A percentile compares a stretch with the other conserved stretches of the same genome.
These are phyloP conservation scores for Drosophila novamexicana DNA, from an alignment of 1,140 invertebrate species.

Conservation along the genomic window DNA sequence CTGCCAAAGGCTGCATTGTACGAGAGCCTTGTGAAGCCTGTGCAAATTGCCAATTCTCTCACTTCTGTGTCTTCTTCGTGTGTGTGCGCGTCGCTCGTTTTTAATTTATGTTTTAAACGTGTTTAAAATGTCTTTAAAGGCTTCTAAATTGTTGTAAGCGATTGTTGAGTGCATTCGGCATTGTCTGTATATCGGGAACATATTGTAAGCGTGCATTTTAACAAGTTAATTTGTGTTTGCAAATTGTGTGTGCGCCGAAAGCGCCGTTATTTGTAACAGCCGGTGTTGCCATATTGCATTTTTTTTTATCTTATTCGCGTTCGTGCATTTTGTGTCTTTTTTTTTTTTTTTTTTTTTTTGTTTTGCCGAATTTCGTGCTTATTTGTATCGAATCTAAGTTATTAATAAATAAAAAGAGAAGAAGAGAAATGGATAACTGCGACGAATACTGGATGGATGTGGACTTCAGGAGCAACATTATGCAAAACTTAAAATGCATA, in stretches of 20 bases:
- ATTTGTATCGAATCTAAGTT: constrained; percentile 2
- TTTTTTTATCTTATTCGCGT: constrained; percentile 3
- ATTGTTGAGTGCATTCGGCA: neutral
- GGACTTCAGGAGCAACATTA: neutral
- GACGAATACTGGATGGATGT: constrained; percentile 5
- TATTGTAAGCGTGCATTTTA: constrained; percentile 4
- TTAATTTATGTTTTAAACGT: constrained; percentile 17
- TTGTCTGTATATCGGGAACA: constrained; percentile 16
- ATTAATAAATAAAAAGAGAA: neutral
- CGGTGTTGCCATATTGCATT: constrained; percentile 16
- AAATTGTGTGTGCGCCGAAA: constrained; percentile 4
- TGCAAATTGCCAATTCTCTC: constrained; percentile 15
- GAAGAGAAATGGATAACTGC: neutral
- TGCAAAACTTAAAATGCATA: neutral
- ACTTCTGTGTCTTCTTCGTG: constrained; percentile 15
- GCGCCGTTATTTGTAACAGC: constrained; percentile 32
- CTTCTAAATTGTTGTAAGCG: constrained; percentile 4
- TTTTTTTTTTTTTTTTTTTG: too few species aligned
- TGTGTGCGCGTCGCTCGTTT: constrained; percentile 31
- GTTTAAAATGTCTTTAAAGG: constrained; percentile 28
- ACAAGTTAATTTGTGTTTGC: neutral
- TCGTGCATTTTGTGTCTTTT: constrained; percentile 4
- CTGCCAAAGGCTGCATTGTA: neutral
- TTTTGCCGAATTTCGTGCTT: neutral
- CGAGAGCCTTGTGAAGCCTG: neutral